phyloP scores from a whole-genome alignment of 2,888 invertebrate genomes.

The Bhutanitis thaidina region DNA sequence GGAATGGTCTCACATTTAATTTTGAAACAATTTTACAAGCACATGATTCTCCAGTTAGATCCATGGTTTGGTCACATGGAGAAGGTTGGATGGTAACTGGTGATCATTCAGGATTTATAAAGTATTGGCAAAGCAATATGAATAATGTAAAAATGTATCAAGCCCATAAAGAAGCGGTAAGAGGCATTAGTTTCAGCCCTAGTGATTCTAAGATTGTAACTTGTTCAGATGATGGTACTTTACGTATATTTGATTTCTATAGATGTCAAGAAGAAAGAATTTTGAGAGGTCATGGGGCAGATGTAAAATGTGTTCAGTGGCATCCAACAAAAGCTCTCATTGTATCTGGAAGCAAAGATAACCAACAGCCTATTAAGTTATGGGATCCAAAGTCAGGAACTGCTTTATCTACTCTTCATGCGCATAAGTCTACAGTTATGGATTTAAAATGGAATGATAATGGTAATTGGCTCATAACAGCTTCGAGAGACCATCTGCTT shows the following conservation, averaged over 20 bases:
- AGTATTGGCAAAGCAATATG: conserved; percentile 99
- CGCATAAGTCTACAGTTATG: conserved; percentile 99
- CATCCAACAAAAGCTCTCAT: conserved; percentile 98
- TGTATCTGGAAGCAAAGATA: conserved; percentile 99
- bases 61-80: conserved; percentile 99
- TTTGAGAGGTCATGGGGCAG: conserved; percentile 96
- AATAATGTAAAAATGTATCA: conserved; percentile 99
- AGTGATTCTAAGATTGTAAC: conserved; percentile 99
- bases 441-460: conserved; percentile 99
- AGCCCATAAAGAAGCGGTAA: conserved; percentile 99
- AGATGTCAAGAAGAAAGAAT: conserved; percentile 97
- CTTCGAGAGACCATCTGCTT: conserved; percentile 96
- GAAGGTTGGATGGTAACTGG: conserved; percentile 99
- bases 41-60: conserved; percentile 99
- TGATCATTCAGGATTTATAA: conserved; percentile 98
- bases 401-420: conserved; percentile 97
- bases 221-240: conserved; percentile 99
- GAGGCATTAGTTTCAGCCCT: conserved; percentile 99
- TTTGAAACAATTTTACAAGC: conserved; percentile 99
- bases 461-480: conserved; percentile 99
- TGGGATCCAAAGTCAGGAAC: conserved; percentile 99
- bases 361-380: conserved; percentile 99
- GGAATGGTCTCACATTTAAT: conserved; percentile 99
- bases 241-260: conserved; percentile 99
- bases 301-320: conserved; percentile 99